Evolutionary conservation across 35 echinoderm and acorn worm genomes (phyloP), one percentile per base, ranked within the genome.

Genomic region (Apostichopus japonicus): DNA sequence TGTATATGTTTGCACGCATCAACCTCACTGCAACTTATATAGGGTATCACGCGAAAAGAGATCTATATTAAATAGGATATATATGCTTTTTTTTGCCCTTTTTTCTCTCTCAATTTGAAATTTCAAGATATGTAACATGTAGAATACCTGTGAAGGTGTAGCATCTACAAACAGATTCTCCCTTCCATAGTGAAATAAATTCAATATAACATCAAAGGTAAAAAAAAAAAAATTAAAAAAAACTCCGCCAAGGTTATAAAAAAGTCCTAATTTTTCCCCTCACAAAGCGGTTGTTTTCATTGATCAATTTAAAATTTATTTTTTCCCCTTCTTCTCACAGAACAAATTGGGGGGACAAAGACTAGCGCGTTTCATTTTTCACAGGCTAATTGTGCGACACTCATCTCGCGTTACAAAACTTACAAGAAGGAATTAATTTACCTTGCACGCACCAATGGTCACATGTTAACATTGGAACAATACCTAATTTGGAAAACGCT

Each of bases 391-490:
- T 84, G 81, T 54, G 54, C 56, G 81, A 17, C 56, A 84, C 53
- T 23, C 81, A 59, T 58, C 81, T 84, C 81, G 54, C 81, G 81
- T 84, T 84, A 84, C 81, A 57, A 21, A 57, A 84, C 54, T 19
- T 75, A 54, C 33, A 23, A 84, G 56, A 84, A 84, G 54, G 54
- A 84, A 84, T 84, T 56, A 84, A 57, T 84, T 84, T 84, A 57
- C 16, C 79, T 84, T 84, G 16, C 51, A 84, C 57, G 81, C 81
- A 84, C 56, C 81, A 84, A 84, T 84, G 81, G 16, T 84, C 81
- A 84, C 51, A 84, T 54, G 81, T 84, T 84, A 84, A 84, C 54
- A 57, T 84, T 84, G 16, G 81, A 55, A 84, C 56, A 84, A 84
- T 84, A 57, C 55, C 17, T 57, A 84, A 84, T 23, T 84, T 84